Conservation (phyloP, 2,113 vertebrate species). For the Steatornis caripensis region DNA sequence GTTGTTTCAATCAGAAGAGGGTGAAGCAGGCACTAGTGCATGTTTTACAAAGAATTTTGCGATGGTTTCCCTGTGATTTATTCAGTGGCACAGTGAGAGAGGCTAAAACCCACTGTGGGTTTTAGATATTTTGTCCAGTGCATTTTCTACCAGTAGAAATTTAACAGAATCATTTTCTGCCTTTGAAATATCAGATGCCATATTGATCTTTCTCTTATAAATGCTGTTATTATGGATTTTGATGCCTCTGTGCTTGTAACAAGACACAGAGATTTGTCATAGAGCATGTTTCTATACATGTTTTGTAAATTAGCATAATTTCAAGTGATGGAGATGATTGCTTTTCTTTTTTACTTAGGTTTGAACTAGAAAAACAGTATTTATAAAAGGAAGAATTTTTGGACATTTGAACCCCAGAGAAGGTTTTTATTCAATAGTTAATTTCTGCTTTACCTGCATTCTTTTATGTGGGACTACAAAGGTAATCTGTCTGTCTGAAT, state of each 20-base stretch:
- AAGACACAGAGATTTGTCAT: background rate
- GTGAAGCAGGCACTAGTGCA: background rate
- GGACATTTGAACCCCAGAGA: background rate
- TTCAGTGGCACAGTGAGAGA: background rate
- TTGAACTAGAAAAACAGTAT: background rate
- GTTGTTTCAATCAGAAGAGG: background rate
- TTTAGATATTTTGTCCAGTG: constrained; percentile 21
- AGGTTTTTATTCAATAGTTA: background rate
- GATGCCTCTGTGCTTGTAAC: constrained; percentile 23
- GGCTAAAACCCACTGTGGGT: background rate
- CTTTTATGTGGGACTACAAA: background rate
- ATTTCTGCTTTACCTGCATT: background rate
- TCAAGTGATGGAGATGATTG: background rate
- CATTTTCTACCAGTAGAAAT: constrained; percentile 19
- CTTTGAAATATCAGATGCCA: constrained; percentile 20
- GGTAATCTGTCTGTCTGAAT: background rate
- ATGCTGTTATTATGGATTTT: constrained; percentile 43
- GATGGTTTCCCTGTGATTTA: background rate
- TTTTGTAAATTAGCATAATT: constrained; percentile 41
- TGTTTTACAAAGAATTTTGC: background rate
- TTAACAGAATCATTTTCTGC: constrained; percentile 33
- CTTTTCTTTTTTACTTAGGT: background rate
- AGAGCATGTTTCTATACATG: background rate
- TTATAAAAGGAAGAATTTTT: background rate
- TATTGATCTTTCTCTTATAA: constrained; percentile 55